Base-by-base conservation (phyloP, 1,140 invertebrate genomes). In the Aphidius ervi region DNA sequence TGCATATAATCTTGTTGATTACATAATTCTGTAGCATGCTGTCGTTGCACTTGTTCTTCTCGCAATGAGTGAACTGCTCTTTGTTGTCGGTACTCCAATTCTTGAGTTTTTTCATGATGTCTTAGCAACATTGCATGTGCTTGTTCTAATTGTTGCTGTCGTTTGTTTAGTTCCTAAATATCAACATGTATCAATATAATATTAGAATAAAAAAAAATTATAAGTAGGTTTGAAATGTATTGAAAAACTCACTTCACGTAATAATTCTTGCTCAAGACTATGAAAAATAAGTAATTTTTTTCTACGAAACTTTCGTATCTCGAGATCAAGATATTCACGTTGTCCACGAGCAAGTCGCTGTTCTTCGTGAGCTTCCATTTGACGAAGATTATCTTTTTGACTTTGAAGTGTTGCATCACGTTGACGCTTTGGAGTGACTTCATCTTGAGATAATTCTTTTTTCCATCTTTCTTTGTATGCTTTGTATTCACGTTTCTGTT, bases 1-100 rank as follows among this genome's bases (percentile, higher is more conserved):
- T 89, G 85, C 87, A 95, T 98, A 76, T 99, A 99, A 73, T 99
- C 97, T 68, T 94, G 90, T 81, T 99, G 91, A 85, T 99, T 99
- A 63, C 88, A 87, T 69, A 97, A 81, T 81, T 99, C 97, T 5
- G 95, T 98, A 65, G 90, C 86, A 78, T 99, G 97, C 78, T 99
- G 96, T 71, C 91, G 85, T 62, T 86, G 86, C 65, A 95, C 87
- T 76, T 93, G 91, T 67, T 99, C 95, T 74, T 97, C 95, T 57
- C 95, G 84, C 68, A 97, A 79, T 54, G 88, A 86, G 74, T 99
- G 96, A 46, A 98, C 92, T 52, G 93, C 92, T 73, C 94, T 92
- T 77, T 98, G 93, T 75, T 99, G 96, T 63, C 91, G 82, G 76
- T 95, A 95, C 75, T 99, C 97, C 54, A 99, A 79, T 73, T 99